A percentile compares a stretch with the other conserved stretches of the same genome.
Conservation (phyloP, 2,888 invertebrate species). For the Drosophila aldrichi region DNA sequence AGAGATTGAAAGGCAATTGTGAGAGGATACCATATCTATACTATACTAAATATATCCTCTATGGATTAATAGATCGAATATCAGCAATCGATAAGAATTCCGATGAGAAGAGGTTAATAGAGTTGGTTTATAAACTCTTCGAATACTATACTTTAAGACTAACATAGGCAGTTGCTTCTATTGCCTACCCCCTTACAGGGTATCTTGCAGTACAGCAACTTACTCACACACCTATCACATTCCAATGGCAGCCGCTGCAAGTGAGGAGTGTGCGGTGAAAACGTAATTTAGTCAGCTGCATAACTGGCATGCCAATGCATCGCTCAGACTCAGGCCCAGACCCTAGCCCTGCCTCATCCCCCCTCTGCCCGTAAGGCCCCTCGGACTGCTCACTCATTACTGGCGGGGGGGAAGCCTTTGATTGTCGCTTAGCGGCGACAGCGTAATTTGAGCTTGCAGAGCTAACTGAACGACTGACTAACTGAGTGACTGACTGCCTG, state of each 20-base stretch:
- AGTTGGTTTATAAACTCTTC: too few relatives aligned
- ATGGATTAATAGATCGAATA: too few relatives aligned
- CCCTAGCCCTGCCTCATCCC: background rate
- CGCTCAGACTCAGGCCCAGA: constrained; percentile 5
- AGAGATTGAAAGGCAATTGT: background rate
- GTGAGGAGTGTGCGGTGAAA: background rate
- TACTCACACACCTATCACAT: background rate
- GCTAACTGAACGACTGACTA: constrained; percentile 1
- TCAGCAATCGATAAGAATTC: too few relatives aligned
- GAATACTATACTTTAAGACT: too few relatives aligned
- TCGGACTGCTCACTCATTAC: constrained; percentile 42
- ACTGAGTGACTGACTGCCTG: constrained; percentile 6
- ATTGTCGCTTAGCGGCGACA: constrained; percentile 50
- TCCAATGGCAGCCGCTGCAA: background rate
- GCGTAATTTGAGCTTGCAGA: constrained; percentile 53
- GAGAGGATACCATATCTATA: too few relatives aligned
- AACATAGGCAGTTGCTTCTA: too few relatives aligned
- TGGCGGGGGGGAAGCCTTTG: constrained; percentile 55
- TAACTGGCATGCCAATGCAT: constrained; percentile 52
- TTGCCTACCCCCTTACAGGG: background rate
- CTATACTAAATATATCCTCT: too few relatives aligned
- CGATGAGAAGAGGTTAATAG: too few relatives aligned
- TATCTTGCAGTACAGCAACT: background rate
- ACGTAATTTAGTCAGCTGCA: constrained; percentile 31
- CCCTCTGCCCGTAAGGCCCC: background rate